Evolutionary conservation across 1,140 invertebrate species (phyloP).

Genomic region (Formica exsecta): DNA sequence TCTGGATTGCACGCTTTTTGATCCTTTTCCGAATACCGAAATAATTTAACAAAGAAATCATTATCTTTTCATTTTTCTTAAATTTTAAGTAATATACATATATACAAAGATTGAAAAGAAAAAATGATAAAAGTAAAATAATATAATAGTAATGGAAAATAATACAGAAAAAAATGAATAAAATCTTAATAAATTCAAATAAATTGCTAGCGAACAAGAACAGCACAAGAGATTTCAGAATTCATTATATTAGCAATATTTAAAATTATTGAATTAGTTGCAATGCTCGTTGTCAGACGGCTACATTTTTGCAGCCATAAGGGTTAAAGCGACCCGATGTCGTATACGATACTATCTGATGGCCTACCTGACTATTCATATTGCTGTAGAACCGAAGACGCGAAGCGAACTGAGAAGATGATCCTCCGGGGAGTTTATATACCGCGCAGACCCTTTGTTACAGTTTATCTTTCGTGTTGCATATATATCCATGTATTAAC

Average conservation of each 20-base stretch:
- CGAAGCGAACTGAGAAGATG: conserved; percentile 81
- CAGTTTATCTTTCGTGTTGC: conserved; percentile 80
- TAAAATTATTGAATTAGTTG: conserved; percentile 11
- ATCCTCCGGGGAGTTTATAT: conserved; percentile 82
- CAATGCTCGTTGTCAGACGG: background rate
- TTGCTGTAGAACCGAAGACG: conserved; percentile 81
- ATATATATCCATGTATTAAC: conserved; percentile 75
- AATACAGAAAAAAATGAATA: no score
- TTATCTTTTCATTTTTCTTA: background rate
- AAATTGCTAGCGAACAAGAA: background rate
- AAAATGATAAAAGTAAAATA: background rate
- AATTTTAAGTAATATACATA: background rate
- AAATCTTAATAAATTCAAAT: background rate
- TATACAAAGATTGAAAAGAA: background rate
- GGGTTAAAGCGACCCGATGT: background rate
- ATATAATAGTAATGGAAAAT: background rate
- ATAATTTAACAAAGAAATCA: background rate
- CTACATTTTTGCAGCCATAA: conserved; percentile 9
- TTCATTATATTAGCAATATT: background rate
- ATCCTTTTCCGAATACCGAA: background rate
- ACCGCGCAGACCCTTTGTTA: conserved; percentile 83
- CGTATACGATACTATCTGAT: conserved; percentile 31
- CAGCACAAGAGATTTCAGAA: background rate
- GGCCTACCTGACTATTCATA: conserved; percentile 82
- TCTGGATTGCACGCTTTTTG: background rate